Base-by-base conservation (phyloP, 2,888 invertebrate species). In the Microplitis manilae region DNA sequence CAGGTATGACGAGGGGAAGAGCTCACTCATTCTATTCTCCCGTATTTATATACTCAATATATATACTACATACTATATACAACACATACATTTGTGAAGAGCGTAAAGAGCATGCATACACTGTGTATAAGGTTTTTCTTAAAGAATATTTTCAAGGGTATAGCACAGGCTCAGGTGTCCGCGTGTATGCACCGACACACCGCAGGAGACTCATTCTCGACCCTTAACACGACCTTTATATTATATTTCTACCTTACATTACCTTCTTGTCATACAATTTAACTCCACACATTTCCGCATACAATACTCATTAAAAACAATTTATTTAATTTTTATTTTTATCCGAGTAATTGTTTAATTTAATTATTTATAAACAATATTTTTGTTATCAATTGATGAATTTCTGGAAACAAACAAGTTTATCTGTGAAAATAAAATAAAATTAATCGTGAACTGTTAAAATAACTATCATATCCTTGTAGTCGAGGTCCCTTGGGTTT, bases 401-500 rank as follows among this genome's bases (percentile, higher is more conserved):
- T 30, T 2, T 30, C 30, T 30, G 0, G 30, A 30, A 30, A 30
- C 30, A 30, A 30, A 30, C 30, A 30, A 30, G 30, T 30, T 30
- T 30, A 30, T 30, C 30, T 30, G 30, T 30, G 4, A 30, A 30
- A 30, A 2, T 30, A 30, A 30, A 30, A 30, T 30, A 2, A 4
- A 2, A 30, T 30, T 2, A 30, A 30, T 30, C 30, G 30, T 4
- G 30, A 30, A 30, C 30, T 30, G 30, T 30, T 30, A 30, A 30
- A 30, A 30, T 30, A 30, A 30, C 0, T 30, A 30, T 30, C 2
- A 30, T 30, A 30, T 30, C 30, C 30, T 30, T 70, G 71, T 30
- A 62, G 38, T 62, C 30, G 73, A 50, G 60, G 62, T 83, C 83
- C 81, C 81, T 81, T 79, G 79, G 82, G 82, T 84, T 84, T 83